A percentile compares a stretch with the other conserved stretches of the same genome.
phyloP scores from a whole-genome alignment of 1,140 invertebrate genomes.

The Lordiphosa clarofinis region DNA sequence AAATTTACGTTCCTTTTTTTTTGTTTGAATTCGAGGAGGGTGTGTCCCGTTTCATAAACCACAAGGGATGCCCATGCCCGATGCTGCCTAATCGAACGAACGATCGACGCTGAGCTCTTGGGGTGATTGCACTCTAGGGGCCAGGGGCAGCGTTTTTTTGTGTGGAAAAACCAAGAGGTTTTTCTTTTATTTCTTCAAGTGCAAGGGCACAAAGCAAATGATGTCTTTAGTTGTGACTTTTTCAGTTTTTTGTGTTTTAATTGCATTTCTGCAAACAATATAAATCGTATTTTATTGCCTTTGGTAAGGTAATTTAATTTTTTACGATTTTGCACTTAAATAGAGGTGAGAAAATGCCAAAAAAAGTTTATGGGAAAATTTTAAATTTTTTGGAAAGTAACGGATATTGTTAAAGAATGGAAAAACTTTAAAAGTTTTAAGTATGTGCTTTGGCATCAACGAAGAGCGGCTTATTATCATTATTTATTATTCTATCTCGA shows the following conservation, averaged over 20 bases:
- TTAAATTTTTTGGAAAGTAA: conserved; percentile 6
- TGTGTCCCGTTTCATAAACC: conserved; percentile 64
- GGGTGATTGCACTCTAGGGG: conserved; percentile 68
- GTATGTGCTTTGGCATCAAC: no score
- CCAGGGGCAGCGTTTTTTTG: conserved; percentile 27
- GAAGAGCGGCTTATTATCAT: no score
- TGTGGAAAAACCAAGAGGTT: conserved; percentile 59
- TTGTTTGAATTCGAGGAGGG: conserved; percentile 39
- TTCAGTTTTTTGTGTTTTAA: conserved; percentile 51
- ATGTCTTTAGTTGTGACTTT: conserved; percentile 69
- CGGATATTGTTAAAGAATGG: conserved; percentile 9
- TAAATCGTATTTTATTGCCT: conserved; percentile 74
- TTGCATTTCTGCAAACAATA: conserved; percentile 77
- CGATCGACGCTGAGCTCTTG: conserved; percentile 55
- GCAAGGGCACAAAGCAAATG: conserved; percentile 68
- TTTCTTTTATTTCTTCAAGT: conserved; percentile 47
- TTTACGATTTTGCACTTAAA: conserved; percentile 76
- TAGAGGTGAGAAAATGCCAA: conserved; percentile 14
- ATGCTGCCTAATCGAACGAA: conserved; percentile 72
- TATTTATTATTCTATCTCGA: no score
- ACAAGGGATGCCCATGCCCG: conserved; percentile 38
- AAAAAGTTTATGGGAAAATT: conserved; percentile 5
- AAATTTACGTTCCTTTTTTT: conserved; percentile 67
- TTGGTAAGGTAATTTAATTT: conserved; percentile 69
- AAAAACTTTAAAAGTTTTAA: conserved; percentile 2